Conservation (phyloP, 2,797 vertebrate genomes). For the Cheracebus regulus region DNA sequence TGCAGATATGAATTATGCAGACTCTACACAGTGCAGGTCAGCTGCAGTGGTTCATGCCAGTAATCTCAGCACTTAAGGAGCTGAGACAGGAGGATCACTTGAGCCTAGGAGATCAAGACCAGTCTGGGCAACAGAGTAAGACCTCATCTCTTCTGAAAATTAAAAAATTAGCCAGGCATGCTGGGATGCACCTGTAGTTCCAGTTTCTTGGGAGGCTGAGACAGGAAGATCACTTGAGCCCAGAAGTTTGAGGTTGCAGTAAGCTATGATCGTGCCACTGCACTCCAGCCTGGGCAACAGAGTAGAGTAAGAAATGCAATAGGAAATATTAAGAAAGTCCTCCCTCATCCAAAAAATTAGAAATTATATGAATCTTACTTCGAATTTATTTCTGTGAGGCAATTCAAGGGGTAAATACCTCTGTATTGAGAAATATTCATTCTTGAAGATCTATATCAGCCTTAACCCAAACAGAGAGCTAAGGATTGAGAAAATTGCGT, state of each 20-base stretch:
- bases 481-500: not conserved
- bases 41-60: not conserved
- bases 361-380: not conserved
- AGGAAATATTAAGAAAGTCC: not conserved
- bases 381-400: not conserved
- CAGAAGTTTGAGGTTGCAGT: not conserved
- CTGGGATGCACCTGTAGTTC: not conserved
- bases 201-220: not conserved
- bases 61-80: not conserved
- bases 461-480: not conserved
- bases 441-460: not conserved
- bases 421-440: not conserved
- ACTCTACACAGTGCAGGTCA: not conserved
- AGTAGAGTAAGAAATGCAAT: not conserved
- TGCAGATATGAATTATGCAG: not conserved
- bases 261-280: not conserved
- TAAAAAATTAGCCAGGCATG: not conserved
- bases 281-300: not conserved
- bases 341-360: not conserved
- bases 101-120: not conserved
- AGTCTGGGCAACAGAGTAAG: not conserved
- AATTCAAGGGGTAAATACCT: not conserved
- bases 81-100: not conserved
- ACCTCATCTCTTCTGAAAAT: not conserved
- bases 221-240: not conserved